Evolutionary conservation across 2,888 invertebrate species (phyloP).

Genomic region (Tipula lateralis): DNA sequence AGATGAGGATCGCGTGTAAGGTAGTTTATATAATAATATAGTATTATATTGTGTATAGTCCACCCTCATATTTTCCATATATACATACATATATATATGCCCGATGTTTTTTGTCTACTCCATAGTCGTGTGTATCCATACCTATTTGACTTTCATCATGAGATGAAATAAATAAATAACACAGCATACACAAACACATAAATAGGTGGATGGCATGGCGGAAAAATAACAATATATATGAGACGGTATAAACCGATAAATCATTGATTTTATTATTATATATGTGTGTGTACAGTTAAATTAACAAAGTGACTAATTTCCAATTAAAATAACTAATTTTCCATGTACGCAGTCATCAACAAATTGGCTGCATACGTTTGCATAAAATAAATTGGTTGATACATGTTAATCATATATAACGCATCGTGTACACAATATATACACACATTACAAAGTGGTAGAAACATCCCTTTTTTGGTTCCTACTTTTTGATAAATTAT

Average conservation of each 20-base stretch:
- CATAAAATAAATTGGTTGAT: slow-evolving; percentile 24
- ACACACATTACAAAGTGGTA: background rate
- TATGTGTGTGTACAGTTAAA: background rate
- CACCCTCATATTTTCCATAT: background rate
- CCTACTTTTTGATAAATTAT: background rate
- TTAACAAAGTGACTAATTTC: slow-evolving; percentile 19
- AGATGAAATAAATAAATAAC: background rate
- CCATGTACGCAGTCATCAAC: background rate
- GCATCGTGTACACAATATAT: too few species aligned
- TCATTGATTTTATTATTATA: background rate
- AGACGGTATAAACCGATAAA: background rate
- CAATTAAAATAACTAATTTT: slow-evolving; percentile 11
- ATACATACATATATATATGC: background rate
- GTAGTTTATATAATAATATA: background rate
- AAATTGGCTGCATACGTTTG: slow-evolving; percentile 19
- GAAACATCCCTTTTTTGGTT: background rate
- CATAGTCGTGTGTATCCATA: background rate
- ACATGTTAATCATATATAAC: slow-evolving; percentile 13
- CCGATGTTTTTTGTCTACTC: background rate
- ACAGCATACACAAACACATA: background rate
- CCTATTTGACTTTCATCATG: background rate
- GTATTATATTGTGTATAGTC: background rate
- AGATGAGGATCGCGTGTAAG: background rate
- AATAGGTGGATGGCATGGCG: background rate
- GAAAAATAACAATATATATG: background rate